phyloP scores from a whole-genome alignment of 2,113 vertebrate species.

The Polyodon spathula region DNA sequence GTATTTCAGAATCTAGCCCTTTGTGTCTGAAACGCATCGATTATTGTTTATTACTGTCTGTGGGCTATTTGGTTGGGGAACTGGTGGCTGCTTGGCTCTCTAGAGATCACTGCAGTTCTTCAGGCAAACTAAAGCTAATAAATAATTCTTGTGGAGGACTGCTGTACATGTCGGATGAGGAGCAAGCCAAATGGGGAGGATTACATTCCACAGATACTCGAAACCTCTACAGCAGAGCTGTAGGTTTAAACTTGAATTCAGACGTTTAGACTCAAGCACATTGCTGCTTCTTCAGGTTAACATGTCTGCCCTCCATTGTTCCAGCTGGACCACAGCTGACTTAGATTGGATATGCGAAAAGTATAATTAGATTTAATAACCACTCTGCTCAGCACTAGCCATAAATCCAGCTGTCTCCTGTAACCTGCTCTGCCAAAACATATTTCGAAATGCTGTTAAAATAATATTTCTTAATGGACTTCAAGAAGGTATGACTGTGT shows the following conservation, averaged over 20 bases:
- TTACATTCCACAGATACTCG: too few species aligned
- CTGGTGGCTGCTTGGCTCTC: too few species aligned
- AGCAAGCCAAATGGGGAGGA: too few species aligned
- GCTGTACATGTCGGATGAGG: too few species aligned
- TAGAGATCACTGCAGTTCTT: too few species aligned
- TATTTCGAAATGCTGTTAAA: not conserved
- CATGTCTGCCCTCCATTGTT: not conserved
- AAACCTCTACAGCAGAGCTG: not conserved
- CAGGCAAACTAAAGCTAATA: too few species aligned
- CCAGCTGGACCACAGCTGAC: conserved; percentile 2
- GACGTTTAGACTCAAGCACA: not conserved
- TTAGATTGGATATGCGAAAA: not conserved
- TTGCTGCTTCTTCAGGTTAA: not conserved
- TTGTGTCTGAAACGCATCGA: too few species aligned
- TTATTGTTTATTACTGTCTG: too few species aligned
- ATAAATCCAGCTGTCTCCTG: conserved; percentile 1
- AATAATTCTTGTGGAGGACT: too few species aligned
- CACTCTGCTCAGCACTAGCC: not conserved
- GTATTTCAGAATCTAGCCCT: too few species aligned
- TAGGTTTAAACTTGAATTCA: conserved; percentile 2
- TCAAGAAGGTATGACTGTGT: not conserved
- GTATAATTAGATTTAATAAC: conserved; percentile 3
- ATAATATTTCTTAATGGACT: not conserved
- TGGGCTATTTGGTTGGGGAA: too few species aligned
- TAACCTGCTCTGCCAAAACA: not conserved